phyloP scores from a whole-genome alignment of 2,888 invertebrate genomes.

The Scaptomyza reducta region DNA sequence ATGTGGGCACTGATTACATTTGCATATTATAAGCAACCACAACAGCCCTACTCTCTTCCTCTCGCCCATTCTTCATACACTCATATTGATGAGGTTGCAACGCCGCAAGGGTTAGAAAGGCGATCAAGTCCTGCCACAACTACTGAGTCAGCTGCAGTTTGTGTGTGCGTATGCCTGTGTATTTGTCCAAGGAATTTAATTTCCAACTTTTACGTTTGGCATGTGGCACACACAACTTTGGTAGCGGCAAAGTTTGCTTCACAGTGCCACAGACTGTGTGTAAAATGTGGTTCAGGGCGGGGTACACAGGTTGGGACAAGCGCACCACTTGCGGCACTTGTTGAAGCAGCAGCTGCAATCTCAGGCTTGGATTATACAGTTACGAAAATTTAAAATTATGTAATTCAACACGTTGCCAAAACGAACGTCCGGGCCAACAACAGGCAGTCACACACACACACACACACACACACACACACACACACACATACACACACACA shows the following conservation, averaged over 20 bases:
- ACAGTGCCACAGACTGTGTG: conserved; percentile 31
- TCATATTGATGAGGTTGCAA: conserved; percentile 62
- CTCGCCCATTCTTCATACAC: background rate
- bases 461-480: conserved; percentile 18
- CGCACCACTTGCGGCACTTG: conserved; percentile 62
- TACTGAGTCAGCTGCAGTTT: conserved; percentile 42
- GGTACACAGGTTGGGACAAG: background rate
- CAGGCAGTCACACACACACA: conserved; percentile 27
- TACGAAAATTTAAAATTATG: conserved; percentile 75
- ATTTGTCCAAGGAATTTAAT: conserved; percentile 72
- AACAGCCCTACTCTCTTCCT: conserved; percentile 4
- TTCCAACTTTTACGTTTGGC: conserved; percentile 72
- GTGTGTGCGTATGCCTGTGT: conserved; percentile 26
- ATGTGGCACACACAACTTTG: conserved; percentile 64
- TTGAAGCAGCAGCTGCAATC: conserved; percentile 63
- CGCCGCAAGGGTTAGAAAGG: conserved; percentile 32
- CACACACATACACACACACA: conserved; percentile 17
- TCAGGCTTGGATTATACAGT: conserved; percentile 64
- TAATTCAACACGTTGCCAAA: conserved; percentile 74
- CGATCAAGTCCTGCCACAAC: conserved; percentile 19
- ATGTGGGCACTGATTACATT: conserved; percentile 76
- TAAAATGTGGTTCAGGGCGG: conserved; percentile 17
- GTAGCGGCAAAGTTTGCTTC: conserved; percentile 55
- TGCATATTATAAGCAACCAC: conserved; percentile 69
- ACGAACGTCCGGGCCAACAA: conserved; percentile 47